A percentile compares a stretch with the other conserved stretches of the same genome.
Conservation (phyloP, 2,888 invertebrate species). For the Anoncus sp. region DNA sequence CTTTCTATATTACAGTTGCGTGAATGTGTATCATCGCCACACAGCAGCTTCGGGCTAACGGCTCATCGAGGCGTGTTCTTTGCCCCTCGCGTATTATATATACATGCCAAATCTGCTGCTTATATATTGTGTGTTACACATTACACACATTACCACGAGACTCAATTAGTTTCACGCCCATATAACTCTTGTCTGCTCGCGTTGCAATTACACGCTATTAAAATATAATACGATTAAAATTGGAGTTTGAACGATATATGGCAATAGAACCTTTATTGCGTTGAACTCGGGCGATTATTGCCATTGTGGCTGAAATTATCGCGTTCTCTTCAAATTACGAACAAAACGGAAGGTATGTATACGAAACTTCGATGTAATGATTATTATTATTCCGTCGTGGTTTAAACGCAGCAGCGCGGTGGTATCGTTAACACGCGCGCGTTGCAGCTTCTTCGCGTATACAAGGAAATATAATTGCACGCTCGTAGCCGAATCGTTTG, state of each 20-base stretch:
- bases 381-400: neutral
- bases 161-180: neutral
- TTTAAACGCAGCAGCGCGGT: neutral
- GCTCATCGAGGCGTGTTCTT: neutral
- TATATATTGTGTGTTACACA: too few species aligned
- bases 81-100: neutral
- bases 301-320: neutral
- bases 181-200: neutral
- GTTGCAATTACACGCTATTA: neutral
- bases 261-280: neutral
- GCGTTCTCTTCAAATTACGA: neutral
- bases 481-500: neutral
- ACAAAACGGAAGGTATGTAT: slow-evolving; percentile 19
- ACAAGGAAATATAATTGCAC: neutral
- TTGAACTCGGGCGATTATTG: neutral
- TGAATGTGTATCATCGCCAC: neutral
- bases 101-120: neutral
- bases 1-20: slow-evolving; percentile 26
- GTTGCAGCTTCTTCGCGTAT: slow-evolving; percentile 1
- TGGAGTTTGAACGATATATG: neutral
- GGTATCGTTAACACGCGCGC: too few species aligned
- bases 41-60: neutral
- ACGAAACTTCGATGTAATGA: neutral
- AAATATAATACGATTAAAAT: neutral
- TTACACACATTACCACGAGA: too few species aligned